Evolutionary conservation across 2,888 invertebrate genomes (phyloP).

Genomic region (Branchipolynoe longqiensis): DNA sequence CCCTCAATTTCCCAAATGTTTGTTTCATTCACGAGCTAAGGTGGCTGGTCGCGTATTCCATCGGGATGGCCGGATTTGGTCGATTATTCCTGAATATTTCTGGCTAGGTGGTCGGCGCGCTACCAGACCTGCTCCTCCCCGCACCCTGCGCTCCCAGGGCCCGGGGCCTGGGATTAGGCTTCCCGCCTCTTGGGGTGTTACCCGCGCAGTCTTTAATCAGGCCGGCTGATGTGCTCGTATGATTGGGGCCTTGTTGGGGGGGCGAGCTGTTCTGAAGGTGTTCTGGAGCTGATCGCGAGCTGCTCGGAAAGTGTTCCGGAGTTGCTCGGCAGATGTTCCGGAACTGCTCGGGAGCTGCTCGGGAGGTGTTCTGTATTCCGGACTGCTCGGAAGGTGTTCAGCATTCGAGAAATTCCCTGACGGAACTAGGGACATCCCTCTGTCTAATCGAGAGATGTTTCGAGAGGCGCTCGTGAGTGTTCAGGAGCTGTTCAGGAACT

Average conservation of each 20-base stretch:
- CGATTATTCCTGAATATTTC: constrained; percentile 54
- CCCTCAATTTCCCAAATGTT: constrained; percentile 53
- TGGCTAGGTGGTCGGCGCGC: neutral
- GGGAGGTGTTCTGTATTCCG: too few relatives aligned
- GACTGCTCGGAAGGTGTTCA: too few relatives aligned
- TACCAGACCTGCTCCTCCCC: neutral
- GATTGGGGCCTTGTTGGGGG: constrained; percentile 31
- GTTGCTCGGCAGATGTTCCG: neutral
- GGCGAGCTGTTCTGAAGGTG: constrained; percentile 16
- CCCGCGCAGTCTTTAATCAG: constrained; percentile 10
- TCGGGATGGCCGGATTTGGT: neutral
- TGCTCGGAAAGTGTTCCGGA: neutral
- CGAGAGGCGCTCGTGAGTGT: too few relatives aligned
- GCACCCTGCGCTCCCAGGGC: neutral
- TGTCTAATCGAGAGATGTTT: too few relatives aligned
- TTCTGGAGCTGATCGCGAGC: constrained; percentile 3
- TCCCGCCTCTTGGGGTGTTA: neutral
- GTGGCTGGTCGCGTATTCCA: constrained; percentile 30
- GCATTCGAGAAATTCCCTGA: too few relatives aligned
- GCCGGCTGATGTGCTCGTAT: constrained; percentile 23
- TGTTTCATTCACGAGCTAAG: constrained; percentile 37
- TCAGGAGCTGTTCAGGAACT: too few relatives aligned
- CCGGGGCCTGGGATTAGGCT: constrained; percentile 5
- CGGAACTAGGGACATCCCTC: too few relatives aligned
- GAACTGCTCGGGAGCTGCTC: neutral